Evolutionary conservation across 1,140 invertebrate species (phyloP), one percentile per base, ranked within the genome.

Genomic region (Tetragnatha versicolor): DNA sequence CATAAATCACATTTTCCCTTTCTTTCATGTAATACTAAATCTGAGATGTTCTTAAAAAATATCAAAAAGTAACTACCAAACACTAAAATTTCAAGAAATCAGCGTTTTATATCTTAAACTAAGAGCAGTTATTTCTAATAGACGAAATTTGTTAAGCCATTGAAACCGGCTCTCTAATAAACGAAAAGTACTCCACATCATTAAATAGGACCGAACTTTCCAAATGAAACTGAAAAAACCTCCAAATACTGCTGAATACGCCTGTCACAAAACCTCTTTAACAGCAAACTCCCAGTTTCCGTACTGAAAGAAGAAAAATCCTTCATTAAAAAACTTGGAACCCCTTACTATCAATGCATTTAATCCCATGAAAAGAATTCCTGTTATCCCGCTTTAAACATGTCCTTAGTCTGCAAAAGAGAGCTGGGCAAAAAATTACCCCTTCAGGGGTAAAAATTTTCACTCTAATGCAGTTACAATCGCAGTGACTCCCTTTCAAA

Each of bases 331-430:
- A 76, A 77, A 66, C 12, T 29, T 29, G 14, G 14, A 20, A 35
- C 31, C 39, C 37, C 66, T 69, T 53, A 53, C 47, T 61, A 73
- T 72, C 72, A 77, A 66, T 66, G 60, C 33, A 77, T 77, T 66
- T 65, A 77, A 77, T 65, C 61, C 39, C n/a, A n/a, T 53, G 61
- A 77, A 77, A 73, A 77, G 60, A 66, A 77, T 77, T 35, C 61
- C 69, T 53, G 47, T 70, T 70, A 70, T 47, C n/a, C 39, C 66
- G 49, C 49, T 70, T 70, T 49, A 73, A 58, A 39, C 69, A 9
- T 70, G 55, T 49, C 70, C 73, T 77, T 65, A 53, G 60, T 55
- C 47, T n/a, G 33, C 73, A 55, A 66, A 66, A 72, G 25, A 33
- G 20, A 49, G 2, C 5, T 42, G 17, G n/a, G 47, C 25, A 29